phyloP scores from a whole-genome alignment of 2,888 invertebrate species.

The Toxonevra muliebris region DNA sequence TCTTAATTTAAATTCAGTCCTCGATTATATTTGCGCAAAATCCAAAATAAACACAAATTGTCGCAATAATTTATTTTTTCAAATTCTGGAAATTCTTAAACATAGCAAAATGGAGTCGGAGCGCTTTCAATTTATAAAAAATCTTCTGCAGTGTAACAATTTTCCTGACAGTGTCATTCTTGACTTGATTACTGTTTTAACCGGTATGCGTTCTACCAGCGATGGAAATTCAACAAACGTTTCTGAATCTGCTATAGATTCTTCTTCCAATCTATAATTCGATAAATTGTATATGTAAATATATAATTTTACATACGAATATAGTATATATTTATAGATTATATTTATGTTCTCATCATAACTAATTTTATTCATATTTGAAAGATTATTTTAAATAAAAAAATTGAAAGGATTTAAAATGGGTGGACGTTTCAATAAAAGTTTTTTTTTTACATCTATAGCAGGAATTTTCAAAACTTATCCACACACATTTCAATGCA shows the following conservation, averaged over 20 bases:
- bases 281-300: neutral
- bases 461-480: too few species aligned
- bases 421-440: too few species aligned
- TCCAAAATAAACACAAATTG: slow-evolving; percentile 58
- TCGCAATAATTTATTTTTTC: slow-evolving; percentile 53
- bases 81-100: slow-evolving; percentile 54
- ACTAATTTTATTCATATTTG: too few species aligned
- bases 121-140: slow-evolving; percentile 50
- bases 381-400: too few species aligned
- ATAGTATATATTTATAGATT: too few species aligned
- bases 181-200: slow-evolving; percentile 52
- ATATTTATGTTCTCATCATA: too few species aligned
- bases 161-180: slow-evolving; percentile 53
- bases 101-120: slow-evolving; percentile 53
- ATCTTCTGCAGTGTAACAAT: slow-evolving; percentile 47
- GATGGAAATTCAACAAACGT: slow-evolving; percentile 47
- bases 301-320: neutral
- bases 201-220: slow-evolving; percentile 46
- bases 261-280: slow-evolving; percentile 56
- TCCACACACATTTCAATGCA: too few species aligned
- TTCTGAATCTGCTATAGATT: slow-evolving; percentile 61
- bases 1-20: slow-evolving; percentile 58
- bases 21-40: slow-evolving; percentile 61
- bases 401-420: too few species aligned
- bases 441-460: too few species aligned